A percentile compares a stretch with the other conserved stretches of the same genome.
These are phyloP conservation scores for Haemorhous mexicanus DNA, from an alignment of 2,113 vertebrate species.

Conservation along the genomic window DNA sequence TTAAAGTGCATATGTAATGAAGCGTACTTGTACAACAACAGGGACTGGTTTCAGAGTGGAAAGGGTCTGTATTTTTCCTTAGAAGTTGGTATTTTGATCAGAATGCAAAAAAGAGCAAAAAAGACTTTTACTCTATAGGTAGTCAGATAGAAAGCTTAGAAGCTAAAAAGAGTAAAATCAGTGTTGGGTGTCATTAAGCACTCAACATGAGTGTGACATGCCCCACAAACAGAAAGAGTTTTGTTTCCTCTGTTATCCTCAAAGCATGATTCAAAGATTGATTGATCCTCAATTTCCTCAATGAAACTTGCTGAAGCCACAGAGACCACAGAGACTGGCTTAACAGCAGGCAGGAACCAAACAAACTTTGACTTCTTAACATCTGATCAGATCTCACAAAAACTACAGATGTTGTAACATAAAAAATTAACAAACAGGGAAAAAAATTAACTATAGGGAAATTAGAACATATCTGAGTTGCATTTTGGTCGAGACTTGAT, in stretches of 20 bases:
- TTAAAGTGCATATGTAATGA: background rate
- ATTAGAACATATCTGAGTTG: background rate
- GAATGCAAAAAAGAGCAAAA: background rate
- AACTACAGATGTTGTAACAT: background rate
- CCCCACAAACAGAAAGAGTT: background rate
- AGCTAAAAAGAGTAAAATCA: background rate
- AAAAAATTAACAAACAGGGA: background rate
- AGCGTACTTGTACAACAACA: background rate
- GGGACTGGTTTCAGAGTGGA: background rate
- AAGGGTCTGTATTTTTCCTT: background rate
- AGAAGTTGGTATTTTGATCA: background rate
- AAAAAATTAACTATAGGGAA: background rate
- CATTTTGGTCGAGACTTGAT: background rate
- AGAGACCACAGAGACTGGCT: accelerated
- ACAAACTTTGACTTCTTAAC: background rate
- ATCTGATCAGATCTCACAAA: background rate
- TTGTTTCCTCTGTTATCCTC: background rate
- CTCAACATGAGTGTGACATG: background rate
- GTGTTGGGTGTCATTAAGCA: background rate
- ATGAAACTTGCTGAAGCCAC: background rate
- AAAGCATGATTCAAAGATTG: background rate
- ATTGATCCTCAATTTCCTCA: background rate
- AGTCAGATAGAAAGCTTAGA: background rate
- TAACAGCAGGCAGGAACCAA: background rate
- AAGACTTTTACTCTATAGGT: background rate